Evolutionary conservation across 2,797 vertebrate genomes (phyloP), one percentile per base, ranked within the genome.

Genomic region (Momotus momota): DNA sequence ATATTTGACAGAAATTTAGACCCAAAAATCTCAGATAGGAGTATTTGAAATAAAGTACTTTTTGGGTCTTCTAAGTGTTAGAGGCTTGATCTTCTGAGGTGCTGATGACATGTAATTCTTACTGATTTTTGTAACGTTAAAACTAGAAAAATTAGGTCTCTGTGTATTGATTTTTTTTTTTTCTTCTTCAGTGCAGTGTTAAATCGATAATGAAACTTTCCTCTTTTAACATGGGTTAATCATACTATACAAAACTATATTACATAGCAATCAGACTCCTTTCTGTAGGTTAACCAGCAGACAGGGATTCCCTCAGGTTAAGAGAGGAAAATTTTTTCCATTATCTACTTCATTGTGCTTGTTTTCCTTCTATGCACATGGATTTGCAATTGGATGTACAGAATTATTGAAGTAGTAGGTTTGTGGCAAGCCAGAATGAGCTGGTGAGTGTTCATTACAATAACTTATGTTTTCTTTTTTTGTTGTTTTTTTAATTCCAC

Each of bases 401-500:
- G 70, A 66, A 35, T 80, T 87, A 40, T 21, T 94, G 71, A 66
- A 62, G 18, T 60, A 88, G 66, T 95, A 81, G 69, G 45, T 75
- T 9, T 55, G 12, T 66, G 19, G 40, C 75, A 85, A 65, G 33
- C 31, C 90, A 92, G 78, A 88, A 82, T 61, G 43, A 90, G 41
- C 31, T 10, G 25, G 20, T 80, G 45, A 54, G 48, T 69, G 46
- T 86, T 94, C 94, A 48, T 90, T 95, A 84, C 89, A 94, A 22
- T 96, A 96, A 97, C 78, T 90, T 88, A 70, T 10, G 51, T 86
- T 95, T 86, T 60, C 14, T 75, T 55, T 65, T 94, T 58, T 85
- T 43, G 77, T 57, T 92, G 66, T 94, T 86, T 66, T 66, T 38
- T 69, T 8, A 31, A 66, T 55, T 90, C 31, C 6, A 0, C 52